Conservation (phyloP, 2,113 vertebrate genomes). For the Thryonomys swinderianus region DNA sequence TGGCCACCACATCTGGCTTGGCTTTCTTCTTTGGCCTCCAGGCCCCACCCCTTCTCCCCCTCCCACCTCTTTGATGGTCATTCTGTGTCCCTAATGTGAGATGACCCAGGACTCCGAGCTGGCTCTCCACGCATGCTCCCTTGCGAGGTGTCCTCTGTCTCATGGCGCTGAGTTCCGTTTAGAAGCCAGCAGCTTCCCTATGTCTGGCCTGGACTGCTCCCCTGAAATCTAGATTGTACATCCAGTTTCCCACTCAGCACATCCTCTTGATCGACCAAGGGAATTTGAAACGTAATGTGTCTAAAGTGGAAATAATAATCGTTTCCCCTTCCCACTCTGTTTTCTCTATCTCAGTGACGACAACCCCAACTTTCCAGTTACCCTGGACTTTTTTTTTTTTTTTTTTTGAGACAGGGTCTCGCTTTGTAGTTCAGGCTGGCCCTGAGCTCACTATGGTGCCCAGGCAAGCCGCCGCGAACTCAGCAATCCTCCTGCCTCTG, state of each 20-base stretch:
- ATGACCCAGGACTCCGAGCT: neutral
- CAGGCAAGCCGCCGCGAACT: too few relatives aligned
- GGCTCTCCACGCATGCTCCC: neutral
- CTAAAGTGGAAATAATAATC: neutral
- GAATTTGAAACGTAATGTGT: neutral
- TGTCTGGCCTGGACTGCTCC: neutral
- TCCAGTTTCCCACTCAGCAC: neutral
- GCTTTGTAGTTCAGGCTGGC: too few relatives aligned
- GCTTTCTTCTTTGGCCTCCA: neutral
- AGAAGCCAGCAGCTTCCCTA: neutral
- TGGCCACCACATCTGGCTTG: neutral
- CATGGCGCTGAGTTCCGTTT: neutral
- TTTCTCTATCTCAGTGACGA: neutral
- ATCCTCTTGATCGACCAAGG: neutral
- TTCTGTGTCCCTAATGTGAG: neutral
- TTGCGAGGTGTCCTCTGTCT: neutral
- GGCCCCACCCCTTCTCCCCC: neutral
- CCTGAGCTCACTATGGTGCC: too few relatives aligned
- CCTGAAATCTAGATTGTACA: neutral
- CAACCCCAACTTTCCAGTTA: neutral
- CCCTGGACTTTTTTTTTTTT: neutral
- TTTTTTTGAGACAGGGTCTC: too few relatives aligned
- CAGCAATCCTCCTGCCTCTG: too few relatives aligned
- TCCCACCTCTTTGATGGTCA: neutral
- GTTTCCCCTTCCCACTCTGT: neutral